phyloP scores from a whole-genome alignment of 1,140 invertebrate genomes.

The Rhopalosiphum maidis region DNA sequence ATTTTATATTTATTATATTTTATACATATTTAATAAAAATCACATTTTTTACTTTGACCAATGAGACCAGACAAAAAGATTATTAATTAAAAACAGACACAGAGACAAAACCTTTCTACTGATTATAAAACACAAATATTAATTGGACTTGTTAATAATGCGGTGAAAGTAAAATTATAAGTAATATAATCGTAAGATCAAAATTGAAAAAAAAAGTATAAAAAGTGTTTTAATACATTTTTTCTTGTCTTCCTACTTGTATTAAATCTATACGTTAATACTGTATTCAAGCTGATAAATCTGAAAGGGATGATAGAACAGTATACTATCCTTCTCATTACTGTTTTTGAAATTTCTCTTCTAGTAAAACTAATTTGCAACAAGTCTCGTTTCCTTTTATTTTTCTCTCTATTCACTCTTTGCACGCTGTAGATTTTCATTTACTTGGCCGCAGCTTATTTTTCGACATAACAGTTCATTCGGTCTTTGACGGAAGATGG shows the following conservation, averaged over 20 bases:
- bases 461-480: background rate
- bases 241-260: background rate
- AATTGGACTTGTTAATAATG: background rate
- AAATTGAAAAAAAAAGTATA: background rate
- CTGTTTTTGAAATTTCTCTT: slow-evolving; percentile 12
- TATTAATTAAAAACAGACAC: slow-evolving; percentile 18
- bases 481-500: background rate
- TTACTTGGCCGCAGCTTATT: slow-evolving; percentile 16
- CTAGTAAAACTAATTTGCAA: slow-evolving; percentile 41
- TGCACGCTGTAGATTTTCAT: background rate
- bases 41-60: background rate
- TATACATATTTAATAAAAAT: background rate
- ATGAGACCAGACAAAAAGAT: background rate
- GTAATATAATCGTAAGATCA: background rate
- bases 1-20: background rate
- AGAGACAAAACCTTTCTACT: background rate
- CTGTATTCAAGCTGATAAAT: background rate
- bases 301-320: background rate
- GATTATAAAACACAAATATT: background rate
- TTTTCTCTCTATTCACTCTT: background rate
- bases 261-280: background rate
- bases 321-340: slow-evolving; percentile 3
- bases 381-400: slow-evolving; percentile 26
- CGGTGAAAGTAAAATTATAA: background rate
- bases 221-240: background rate